Conservation (phyloP, 2,888 invertebrate species). For the Boloria euphrosyne region DNA sequence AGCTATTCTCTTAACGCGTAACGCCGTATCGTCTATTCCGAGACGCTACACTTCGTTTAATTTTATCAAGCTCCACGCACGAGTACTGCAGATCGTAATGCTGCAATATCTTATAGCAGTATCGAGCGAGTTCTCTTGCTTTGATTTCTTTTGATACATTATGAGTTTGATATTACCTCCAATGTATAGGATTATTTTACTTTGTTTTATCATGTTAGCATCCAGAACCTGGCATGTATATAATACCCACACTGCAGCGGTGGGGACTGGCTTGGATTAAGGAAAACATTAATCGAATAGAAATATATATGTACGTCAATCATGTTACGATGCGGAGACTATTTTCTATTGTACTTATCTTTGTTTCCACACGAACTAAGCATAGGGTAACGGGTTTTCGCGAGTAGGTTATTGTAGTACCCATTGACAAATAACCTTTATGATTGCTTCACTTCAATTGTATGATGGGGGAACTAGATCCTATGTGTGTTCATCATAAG, state of each 20-base stretch:
- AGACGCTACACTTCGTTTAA: slow-evolving; percentile 7
- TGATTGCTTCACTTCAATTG: slow-evolving; percentile 20
- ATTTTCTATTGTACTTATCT: too few species aligned
- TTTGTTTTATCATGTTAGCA: too few species aligned
- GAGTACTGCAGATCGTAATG: slow-evolving; percentile 11
- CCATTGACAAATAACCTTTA: slow-evolving; percentile 14
- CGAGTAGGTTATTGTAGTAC: background rate
- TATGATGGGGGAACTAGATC: slow-evolving; percentile 12
- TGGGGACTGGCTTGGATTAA: too few species aligned
- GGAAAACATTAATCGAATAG: too few species aligned
- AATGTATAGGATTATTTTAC: too few species aligned
- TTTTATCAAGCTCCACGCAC: slow-evolving; percentile 16
- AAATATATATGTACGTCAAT: too few species aligned
- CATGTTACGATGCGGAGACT: too few species aligned
- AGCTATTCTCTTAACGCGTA: background rate
- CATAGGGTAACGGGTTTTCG: too few species aligned
- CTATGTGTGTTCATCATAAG: slow-evolving; percentile 2
- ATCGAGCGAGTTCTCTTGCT: background rate
- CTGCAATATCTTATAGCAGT: slow-evolving; percentile 13
- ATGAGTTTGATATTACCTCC: background rate
- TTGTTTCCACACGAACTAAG: too few species aligned
- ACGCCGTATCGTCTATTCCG: slow-evolving; percentile 5
- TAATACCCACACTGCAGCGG: too few species aligned
- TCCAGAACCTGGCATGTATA: too few species aligned
- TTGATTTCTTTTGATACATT: background rate